A percentile compares a stretch with the other conserved stretches of the same genome.
These are phyloP conservation scores for Lagocephalus sceleratus DNA, from an alignment of 2,797 vertebrate species.

Conservation along the genomic window DNA sequence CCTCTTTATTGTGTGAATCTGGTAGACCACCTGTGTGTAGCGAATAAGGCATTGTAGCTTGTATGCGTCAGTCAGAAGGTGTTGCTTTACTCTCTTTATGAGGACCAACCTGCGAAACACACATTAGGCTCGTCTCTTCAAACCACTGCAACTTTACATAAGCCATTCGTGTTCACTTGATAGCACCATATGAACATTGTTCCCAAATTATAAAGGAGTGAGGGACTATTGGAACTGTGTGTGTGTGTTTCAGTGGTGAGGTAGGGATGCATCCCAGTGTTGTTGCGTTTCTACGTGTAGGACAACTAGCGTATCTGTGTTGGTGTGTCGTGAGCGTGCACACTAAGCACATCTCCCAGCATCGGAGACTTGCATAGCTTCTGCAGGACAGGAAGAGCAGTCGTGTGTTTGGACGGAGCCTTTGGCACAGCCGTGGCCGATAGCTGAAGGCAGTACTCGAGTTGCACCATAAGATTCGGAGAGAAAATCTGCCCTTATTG, in stretches of 20 bases:
- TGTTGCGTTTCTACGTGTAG: slow-evolving; percentile 36
- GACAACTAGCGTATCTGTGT: slow-evolving; percentile 21
- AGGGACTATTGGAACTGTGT: slow-evolving; percentile 47
- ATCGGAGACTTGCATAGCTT: slow-evolving; percentile 74
- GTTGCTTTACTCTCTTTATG: slow-evolving; percentile 40
- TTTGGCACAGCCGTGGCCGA: slow-evolving; percentile 67
- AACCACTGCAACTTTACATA: slow-evolving; percentile 43
- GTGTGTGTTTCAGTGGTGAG: slow-evolving; percentile 43
- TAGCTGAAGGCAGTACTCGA: slow-evolving; percentile 68
- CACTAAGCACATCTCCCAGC: slow-evolving; percentile 67
- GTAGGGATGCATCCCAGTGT: slow-evolving; percentile 53
- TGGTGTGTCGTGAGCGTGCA: slow-evolving; percentile 31
- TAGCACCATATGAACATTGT: slow-evolving; percentile 77
- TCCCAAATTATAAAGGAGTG: slow-evolving; percentile 71
- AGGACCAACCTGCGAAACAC: slow-evolving; percentile 18
- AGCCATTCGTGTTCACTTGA: slow-evolving; percentile 38
- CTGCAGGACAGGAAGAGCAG: slow-evolving; percentile 71
- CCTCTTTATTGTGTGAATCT: slow-evolving; percentile 18
- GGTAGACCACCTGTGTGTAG: slow-evolving; percentile 15
- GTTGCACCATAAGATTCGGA: slow-evolving; percentile 68
- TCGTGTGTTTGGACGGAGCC: slow-evolving; percentile 63
- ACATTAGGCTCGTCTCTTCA: slow-evolving; percentile 51
- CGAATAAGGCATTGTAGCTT: slow-evolving; percentile 53
- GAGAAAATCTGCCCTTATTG: slow-evolving; percentile 70
- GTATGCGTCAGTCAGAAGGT: slow-evolving; percentile 25